Conservation (phyloP, 1,140 invertebrate genomes). For the Drosophila sproati region DNA sequence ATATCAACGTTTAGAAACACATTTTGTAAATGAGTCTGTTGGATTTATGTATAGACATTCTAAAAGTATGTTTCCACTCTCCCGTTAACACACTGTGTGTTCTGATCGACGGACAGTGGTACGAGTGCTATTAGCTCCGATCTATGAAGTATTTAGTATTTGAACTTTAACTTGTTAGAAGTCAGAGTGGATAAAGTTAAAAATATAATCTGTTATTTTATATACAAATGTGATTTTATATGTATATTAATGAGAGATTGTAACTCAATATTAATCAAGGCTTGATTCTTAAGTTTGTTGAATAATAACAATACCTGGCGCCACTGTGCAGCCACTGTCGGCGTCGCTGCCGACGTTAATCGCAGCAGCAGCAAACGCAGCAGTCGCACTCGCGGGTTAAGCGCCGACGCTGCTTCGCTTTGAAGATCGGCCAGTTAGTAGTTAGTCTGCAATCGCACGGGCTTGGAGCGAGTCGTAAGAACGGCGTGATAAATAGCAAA, state of each 20-base stretch:
- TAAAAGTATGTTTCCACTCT: background rate
- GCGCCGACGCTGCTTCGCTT: constrained; percentile 63
- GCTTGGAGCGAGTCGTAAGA: constrained; percentile 64
- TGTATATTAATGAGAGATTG: background rate
- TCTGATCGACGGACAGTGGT: background rate
- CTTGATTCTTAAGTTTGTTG: background rate
- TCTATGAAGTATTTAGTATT: background rate
- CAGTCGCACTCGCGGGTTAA: constrained; percentile 66
- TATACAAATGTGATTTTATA: background rate
- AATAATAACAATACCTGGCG: background rate
- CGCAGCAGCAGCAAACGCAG: constrained; percentile 27
- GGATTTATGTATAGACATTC: constrained; percentile 4
- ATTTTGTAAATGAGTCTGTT: constrained; percentile 46
- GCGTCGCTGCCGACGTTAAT: constrained; percentile 32
- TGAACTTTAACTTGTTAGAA: background rate
- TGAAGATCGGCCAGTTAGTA: constrained; percentile 75
- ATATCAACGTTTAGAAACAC: constrained; percentile 53
- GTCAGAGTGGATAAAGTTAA: background rate
- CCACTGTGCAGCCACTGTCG: constrained; percentile 29
- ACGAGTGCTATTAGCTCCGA: background rate
- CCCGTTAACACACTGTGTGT: background rate
- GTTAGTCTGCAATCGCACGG: constrained; percentile 76
- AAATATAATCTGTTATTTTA: background rate
- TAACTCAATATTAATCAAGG: background rate
- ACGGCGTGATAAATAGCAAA: constrained; percentile 25